Base-by-base conservation (phyloP, 2,113 vertebrate species). In the Blennius ocellaris region DNA sequence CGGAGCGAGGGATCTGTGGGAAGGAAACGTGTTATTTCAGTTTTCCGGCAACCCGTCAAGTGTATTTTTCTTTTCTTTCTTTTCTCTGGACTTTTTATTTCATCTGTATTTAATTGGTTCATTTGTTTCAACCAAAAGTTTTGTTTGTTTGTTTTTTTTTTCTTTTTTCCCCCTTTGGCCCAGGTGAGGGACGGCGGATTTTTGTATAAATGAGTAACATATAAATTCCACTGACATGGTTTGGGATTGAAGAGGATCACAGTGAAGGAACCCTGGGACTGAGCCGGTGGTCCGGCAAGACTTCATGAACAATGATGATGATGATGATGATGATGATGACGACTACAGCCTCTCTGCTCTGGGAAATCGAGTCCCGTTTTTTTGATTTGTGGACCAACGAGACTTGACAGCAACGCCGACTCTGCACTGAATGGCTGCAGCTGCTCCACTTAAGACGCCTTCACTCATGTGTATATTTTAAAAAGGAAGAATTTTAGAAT, bases 1-100 rank as follows among this genome's bases (percentile, higher is more conserved):
- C n/a, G n/a, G 87, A 82, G 85, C 88, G 86, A 89, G 89, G 88
- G 88, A 94, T 91, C 86, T 88, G 90, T 94, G 92, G 92, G 92
- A 91, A 91, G 84, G 93, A 92, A 89, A 87, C 7, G 84, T 94
- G 89, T 87, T 53, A 52, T 75, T 92, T 93, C 47, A 69, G 60
- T 85, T 87, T 87, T 86, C 79, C 67, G 87, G 87, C 62, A 81
- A 79, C 86, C 86, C 73, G 77, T 75, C 2, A 30, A 30, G 90
- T 87, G 41, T 80, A n/a, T 89, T 80, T 87, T n/a, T n/a, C n/a
- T 63, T 61, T 11, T 87, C 85, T 55, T 6, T 76, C 82, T 90
- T 83, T 40, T 78, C 87, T 86, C 21, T 30, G 21, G 21, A 30
- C 21, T 30, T 30, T 16, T 30, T 30, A 2, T 30, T 30, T 30